Evolutionary conservation across 2,888 invertebrate genomes (phyloP).

Genomic region (Hypomecis atomaria): DNA sequence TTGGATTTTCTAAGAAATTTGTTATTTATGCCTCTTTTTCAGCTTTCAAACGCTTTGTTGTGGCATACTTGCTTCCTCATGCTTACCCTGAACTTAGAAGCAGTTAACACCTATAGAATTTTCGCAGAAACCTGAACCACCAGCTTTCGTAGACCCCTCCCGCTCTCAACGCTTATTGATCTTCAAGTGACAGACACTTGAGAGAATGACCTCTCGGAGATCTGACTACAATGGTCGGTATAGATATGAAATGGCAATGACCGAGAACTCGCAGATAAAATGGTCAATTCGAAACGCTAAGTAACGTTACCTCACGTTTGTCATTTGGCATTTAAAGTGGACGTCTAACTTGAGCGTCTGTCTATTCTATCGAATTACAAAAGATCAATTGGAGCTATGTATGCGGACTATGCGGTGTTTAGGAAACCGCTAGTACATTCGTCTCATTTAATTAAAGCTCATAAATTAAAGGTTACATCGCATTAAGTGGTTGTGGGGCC

Average conservation of each 20-base stretch:
- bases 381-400: not conserved
- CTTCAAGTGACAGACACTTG: slow-evolving; percentile 19
- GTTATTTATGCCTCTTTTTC: slow-evolving; percentile 10
- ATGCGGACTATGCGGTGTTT: no score
- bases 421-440: not conserved
- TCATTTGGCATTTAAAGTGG: slow-evolving; percentile 21
- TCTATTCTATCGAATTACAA: not conserved
- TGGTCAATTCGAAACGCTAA: slow-evolving; percentile 41
- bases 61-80: slow-evolving; percentile 13
- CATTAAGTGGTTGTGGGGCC: no score
- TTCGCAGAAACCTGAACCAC: slow-evolving; percentile 43
- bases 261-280: slow-evolving; percentile 54
- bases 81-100: slow-evolving; percentile 20
- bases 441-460: no score
- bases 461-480: no score
- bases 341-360: not conserved
- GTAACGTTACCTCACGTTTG: slow-evolving; percentile 43
- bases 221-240: slow-evolving; percentile 49
- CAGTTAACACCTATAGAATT: slow-evolving; percentile 38
- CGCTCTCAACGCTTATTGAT: slow-evolving; percentile 29
- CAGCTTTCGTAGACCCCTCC: slow-evolving; percentile 44
- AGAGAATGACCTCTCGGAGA: slow-evolving; percentile 46
- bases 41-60: slow-evolving; percentile 4
- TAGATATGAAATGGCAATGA: slow-evolving; percentile 69
- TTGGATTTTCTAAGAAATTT: slow-evolving; percentile 15